Conservation (phyloP, 2,797 vertebrate genomes). For the Buceros bicornis region DNA sequence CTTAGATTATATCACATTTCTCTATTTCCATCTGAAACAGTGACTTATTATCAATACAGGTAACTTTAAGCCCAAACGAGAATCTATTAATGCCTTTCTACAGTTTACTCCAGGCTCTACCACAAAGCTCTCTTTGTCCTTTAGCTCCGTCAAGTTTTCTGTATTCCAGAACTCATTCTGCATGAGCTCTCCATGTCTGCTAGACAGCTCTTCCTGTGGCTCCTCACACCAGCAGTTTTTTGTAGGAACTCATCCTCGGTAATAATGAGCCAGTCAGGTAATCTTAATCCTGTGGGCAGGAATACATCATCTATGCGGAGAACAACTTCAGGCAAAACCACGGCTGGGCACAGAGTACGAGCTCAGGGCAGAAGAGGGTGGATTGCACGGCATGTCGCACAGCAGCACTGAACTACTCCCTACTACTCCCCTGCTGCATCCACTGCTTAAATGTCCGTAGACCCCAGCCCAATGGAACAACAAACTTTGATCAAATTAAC, state of each 20-base stretch:
- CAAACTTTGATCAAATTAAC: background rate
- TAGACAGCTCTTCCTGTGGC: background rate
- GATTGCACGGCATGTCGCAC: fast-evolving
- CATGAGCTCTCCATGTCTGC: background rate
- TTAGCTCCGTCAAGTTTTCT: background rate
- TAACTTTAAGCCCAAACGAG: background rate
- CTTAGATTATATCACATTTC: background rate
- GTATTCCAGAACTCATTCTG: background rate
- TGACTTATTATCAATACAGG: background rate
- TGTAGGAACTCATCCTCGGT: background rate
- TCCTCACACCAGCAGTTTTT: background rate
- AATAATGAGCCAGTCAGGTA: background rate
- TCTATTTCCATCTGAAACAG: background rate
- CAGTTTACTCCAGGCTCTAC: background rate
- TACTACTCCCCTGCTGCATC: background rate
- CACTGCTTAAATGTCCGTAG: background rate
- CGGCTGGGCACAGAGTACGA: background rate
- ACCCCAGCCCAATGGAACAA: background rate
- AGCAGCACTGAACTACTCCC: background rate
- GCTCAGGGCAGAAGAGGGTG: fast-evolving
- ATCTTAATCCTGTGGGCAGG: background rate
- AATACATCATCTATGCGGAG: fast-evolving
- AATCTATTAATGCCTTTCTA: background rate
- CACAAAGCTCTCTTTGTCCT: slow-evolving; percentile 35
- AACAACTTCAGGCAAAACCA: background rate